Conservation (phyloP, 2,797 vertebrate species). For the Smutsia temminckii region DNA sequence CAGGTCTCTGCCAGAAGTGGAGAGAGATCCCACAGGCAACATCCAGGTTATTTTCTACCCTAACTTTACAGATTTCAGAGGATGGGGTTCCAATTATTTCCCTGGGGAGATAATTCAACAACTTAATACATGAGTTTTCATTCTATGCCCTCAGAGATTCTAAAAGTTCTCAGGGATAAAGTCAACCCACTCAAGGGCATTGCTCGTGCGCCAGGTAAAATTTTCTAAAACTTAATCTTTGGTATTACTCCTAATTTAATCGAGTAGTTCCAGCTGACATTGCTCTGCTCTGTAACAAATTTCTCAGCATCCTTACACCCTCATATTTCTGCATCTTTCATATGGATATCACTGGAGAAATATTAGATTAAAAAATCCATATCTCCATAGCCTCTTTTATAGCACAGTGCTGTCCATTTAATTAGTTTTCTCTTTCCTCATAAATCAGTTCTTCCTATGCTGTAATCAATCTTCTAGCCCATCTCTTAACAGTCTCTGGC, state of each 20-base stretch:
- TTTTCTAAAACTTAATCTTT: conserved; percentile 38
- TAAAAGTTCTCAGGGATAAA: conserved; percentile 25
- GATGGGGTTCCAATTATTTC: not conserved
- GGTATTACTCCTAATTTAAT: conserved; percentile 9
- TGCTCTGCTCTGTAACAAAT: not conserved
- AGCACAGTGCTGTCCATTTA: conserved; percentile 38
- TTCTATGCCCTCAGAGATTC: not conserved
- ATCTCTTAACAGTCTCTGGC: not conserved
- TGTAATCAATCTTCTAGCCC: conserved; percentile 48
- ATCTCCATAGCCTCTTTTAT: not conserved
- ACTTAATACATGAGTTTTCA: not conserved
- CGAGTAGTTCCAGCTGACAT: not conserved
- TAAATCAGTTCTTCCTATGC: conserved; percentile 57
- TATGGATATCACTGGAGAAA: not conserved
- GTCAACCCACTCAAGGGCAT: not conserved
- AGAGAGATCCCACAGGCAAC: not conserved
- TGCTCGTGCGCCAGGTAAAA: conserved; percentile 17
- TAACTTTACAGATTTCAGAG: conserved; percentile 40
- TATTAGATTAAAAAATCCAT: conserved; percentile 17
- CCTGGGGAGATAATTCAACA: not conserved
- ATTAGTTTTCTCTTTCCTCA: conserved; percentile 60
- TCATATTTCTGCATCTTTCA: not conserved
- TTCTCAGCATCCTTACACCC: not conserved
- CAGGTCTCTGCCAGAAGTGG: not conserved
- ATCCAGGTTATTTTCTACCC: not conserved